Evolutionary conservation across 1,140 invertebrate genomes (phyloP), one percentile per base, ranked within the genome.

Genomic region (Bradysia coprophila): DNA sequence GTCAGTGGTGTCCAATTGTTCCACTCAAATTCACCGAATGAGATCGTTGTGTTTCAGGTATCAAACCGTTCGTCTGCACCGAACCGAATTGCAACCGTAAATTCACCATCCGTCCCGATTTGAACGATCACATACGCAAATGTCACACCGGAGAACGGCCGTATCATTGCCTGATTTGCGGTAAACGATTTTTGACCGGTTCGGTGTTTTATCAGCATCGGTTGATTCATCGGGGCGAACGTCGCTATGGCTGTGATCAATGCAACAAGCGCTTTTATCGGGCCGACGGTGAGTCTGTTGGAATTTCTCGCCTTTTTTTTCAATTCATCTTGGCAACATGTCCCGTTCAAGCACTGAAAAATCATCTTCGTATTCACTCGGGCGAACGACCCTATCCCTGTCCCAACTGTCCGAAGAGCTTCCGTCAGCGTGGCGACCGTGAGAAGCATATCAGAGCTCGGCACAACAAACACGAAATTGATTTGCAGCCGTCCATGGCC

Each of bases 151-250:
- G 78, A 4, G 73, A 81, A 44, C 65, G 77, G 3, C 79, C 79
- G 4, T 82, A 79, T 52, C 71, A 75, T 41, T 82, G 79, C 42
- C 61, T 67, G 20, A 66, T 77, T 6, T 83, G 79, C 50, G 69
- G 72, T 22, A 82, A 81, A 51, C 71, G 72, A 15, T 84, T 83
- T 48, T 66, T 79, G 1, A 79, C 77, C 3, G 77, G 76, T 0
- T 78, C 76, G 4, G 76, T 79, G 13, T 73, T 76, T 38, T 76
- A 78, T 42, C 78, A 81, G 46, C 72, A 84, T 60, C 66, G 78
- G 48, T 61, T 81, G 1, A 82, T 81, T 32, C 82, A 87, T 53
- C 82, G 79, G 0, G 81, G 86, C 1, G 86, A 90, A 57, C 59
- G 80, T 36, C 75, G 81, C 19, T 83, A 81, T 53, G 74, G 71